A percentile compares a stretch with the other conserved stretches of the same genome.
phyloP scores from a whole-genome alignment of 2,113 vertebrate species.

The Peromyscus polionotus region DNA sequence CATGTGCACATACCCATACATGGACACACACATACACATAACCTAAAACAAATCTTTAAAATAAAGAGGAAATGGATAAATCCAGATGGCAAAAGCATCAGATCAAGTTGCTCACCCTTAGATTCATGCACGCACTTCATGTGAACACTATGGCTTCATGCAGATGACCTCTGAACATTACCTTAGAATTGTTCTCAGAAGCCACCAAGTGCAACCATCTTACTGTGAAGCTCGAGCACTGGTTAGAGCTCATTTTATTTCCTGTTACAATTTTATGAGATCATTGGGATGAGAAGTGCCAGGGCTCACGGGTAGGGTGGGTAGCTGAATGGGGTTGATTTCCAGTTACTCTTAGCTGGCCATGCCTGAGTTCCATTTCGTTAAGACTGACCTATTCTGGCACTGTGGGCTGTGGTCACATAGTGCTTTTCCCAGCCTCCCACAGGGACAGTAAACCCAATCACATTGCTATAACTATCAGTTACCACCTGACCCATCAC shows the following conservation, averaged over 20 bases:
- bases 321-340: not conserved
- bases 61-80: not conserved
- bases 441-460: accelerated
- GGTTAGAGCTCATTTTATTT: not conserved
- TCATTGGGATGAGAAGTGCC: not conserved
- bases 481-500: not conserved
- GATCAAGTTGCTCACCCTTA: not conserved
- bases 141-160: not conserved
- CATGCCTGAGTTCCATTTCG: not conserved
- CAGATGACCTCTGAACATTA: not conserved
- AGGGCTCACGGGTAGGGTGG: not conserved
- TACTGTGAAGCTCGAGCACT: not conserved
- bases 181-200: not conserved
- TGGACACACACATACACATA: not conserved
- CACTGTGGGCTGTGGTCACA: not conserved
- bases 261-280: not conserved
- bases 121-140: not conserved
- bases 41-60: not conserved
- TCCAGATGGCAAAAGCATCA: not conserved
- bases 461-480: not conserved
- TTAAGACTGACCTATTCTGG: not conserved
- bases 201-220: not conserved
- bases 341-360: not conserved
- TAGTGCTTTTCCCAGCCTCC: not conserved
- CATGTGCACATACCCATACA: not conserved